phyloP scores from a whole-genome alignment of 1,140 invertebrate genomes.

The Tetramorium alpestre region DNA sequence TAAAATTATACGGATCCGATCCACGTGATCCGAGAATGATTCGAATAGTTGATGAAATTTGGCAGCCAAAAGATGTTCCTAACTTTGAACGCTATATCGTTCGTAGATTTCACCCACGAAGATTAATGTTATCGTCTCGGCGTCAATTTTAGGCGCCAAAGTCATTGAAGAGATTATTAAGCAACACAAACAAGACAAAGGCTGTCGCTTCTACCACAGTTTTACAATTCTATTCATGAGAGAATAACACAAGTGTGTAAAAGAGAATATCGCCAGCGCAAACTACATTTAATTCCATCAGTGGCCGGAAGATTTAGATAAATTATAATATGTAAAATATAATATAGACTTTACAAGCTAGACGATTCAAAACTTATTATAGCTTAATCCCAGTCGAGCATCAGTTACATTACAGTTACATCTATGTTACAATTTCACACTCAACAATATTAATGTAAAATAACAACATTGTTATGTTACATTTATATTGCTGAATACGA shows the following conservation, averaged over 20 bases:
- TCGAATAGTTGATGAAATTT: constrained; percentile 47
- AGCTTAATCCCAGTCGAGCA: no score
- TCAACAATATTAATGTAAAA: no score
- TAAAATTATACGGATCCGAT: background rate
- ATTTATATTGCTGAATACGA: no score
- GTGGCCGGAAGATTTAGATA: background rate
- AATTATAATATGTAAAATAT: background rate
- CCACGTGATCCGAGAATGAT: constrained; percentile 42
- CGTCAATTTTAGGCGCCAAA: constrained; percentile 3
- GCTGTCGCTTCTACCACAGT: background rate
- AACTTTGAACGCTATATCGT: constrained; percentile 16
- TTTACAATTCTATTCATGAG: background rate
- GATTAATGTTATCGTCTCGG: constrained; percentile 14
- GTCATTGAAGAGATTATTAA: background rate
- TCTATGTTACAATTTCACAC: no score
- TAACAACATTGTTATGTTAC: no score
- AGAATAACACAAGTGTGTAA: background rate
- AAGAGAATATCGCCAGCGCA: background rate
- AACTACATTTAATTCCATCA: background rate
- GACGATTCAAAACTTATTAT: no score
- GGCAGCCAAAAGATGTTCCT: constrained; percentile 38
- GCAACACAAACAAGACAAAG: no score
- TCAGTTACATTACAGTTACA: no score
- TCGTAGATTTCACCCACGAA: constrained; percentile 23
- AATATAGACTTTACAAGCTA: background rate